Conservation (phyloP, 2,113 vertebrate species). For the Galeopterus variegatus region DNA sequence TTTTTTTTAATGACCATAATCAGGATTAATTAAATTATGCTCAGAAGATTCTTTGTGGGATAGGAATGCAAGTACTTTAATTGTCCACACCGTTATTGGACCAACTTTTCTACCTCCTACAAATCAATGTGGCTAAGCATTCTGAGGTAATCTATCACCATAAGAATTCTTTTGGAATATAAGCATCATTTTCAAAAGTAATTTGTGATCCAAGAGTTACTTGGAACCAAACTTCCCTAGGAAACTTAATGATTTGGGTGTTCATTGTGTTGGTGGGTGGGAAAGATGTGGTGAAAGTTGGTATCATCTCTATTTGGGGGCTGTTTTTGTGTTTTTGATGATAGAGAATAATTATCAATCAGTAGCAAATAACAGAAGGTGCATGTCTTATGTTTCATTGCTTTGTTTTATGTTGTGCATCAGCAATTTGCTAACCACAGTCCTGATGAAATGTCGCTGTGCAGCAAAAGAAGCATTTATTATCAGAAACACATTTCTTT, state of each 20-base stretch:
- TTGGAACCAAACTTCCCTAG: background rate
- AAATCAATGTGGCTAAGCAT: background rate
- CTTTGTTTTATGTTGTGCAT: background rate
- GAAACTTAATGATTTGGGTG: background rate
- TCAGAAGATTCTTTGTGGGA: background rate
- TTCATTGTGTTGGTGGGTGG: background rate
- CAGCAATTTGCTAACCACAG: conserved; percentile 47
- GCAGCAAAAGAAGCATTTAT: conserved; percentile 45
- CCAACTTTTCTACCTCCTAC: background rate
- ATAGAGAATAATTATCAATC: background rate
- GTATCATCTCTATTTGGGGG: background rate
- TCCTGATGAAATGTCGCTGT: conserved; percentile 29
- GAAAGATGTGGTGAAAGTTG: background rate
- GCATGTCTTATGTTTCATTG: background rate
- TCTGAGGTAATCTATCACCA: background rate
- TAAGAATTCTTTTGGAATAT: background rate
- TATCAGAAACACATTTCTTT: conserved; percentile 66
- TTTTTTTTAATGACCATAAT: conserved; percentile 39
- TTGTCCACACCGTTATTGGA: background rate
- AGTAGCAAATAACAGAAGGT: background rate
- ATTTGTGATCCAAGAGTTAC: background rate
- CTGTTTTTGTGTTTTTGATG: background rate
- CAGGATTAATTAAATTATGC: conserved; percentile 24
- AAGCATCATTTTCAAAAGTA: conserved; percentile 40
- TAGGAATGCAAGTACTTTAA: background rate